Evolutionary conservation across 2,888 invertebrate species (phyloP), one percentile per base, ranked within the genome.

Genomic region (Morinoia aosen): DNA sequence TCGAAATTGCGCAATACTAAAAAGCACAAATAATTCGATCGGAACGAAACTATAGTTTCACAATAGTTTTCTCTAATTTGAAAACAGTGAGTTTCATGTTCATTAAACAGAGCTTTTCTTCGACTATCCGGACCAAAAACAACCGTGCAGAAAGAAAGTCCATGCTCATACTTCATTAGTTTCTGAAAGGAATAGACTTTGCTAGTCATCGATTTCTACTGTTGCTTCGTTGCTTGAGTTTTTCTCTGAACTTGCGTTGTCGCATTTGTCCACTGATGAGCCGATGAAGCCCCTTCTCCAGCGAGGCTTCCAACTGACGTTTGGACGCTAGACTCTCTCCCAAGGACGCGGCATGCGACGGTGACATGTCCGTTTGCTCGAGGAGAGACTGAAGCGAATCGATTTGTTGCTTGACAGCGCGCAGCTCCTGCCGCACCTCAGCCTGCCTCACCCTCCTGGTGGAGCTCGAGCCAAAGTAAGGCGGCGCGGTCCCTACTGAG

Each of bases 231-330:
- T 93, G 93, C 95, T 95, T 96, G 91, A 96, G 95, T 95, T 96
- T 96, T 90, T 96, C 96, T 56, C 96, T 91, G 95, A 96, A 96
- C 95, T 96, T 96, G 58, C 96, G 94, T 95, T 96, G 96, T n/a
- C 96, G 95, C 94, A 96, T 90, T 58, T 96, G 96, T 64, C 96
- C 96, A 61, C 96, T 96, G 76, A 96, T 96, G 39, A 96, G 95
- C 91, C 96, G 95, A 58, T 96, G 96, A n/a, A 96, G 91, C 64
- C 95, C 96, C 90, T 96, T 96, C 76, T 96, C 96, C 12, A 96
- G 95, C 56, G 95, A 95, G n/a, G 88, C 95, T 57, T 91, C 58
- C 40, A 95, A 95, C 76, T 58, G 94, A 57, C 95, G 95, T 88
- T 96, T 96, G 90, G 90, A 90, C 88, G 58, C 58, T 48, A 96